Evolutionary conservation across 2,888 invertebrate species (phyloP).

Genomic region (Philhelius pedissequus): DNA sequence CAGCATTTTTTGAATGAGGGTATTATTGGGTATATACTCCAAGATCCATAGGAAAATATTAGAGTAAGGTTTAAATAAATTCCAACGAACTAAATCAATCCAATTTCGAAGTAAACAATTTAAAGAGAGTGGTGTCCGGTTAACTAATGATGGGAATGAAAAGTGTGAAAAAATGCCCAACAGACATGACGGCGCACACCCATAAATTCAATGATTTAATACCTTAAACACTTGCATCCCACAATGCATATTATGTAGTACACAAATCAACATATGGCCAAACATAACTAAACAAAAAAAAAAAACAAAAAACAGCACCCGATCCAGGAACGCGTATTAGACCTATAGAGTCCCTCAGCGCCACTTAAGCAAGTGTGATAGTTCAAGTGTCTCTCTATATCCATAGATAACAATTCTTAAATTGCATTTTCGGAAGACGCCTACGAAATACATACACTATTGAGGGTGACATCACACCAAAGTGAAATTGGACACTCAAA

Average conservation of each 20-base stretch:
- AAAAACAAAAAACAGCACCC: constrained; percentile 17
- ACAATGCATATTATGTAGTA: constrained; percentile 62
- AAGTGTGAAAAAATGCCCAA: constrained; percentile 77
- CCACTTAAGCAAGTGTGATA: constrained; percentile 68
- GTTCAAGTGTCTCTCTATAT: constrained; percentile 41
- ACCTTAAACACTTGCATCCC: constrained; percentile 78
- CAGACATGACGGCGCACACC: constrained; percentile 75
- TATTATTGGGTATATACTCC: no score
- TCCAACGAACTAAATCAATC: not conserved
- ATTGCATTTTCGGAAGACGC: constrained; percentile 61
- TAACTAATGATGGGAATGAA: constrained; percentile 51
- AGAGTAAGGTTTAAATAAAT: not conserved
- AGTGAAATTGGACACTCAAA: constrained; percentile 66
- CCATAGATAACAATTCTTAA: constrained; percentile 1
- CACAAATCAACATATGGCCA: constrained; percentile 44
- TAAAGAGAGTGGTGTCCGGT: not conserved
- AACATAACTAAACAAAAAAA: constrained; percentile 28
- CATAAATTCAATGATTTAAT: constrained; percentile 77
- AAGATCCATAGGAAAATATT: no score
- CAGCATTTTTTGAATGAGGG: no score
- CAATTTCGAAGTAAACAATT: not conserved
- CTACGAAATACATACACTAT: constrained; percentile 62
- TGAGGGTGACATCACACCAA: constrained; percentile 62
- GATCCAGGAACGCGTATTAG: constrained; percentile 47
- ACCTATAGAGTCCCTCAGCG: constrained; percentile 63